A percentile compares a stretch with the other conserved stretches of the same genome.
These are phyloP conservation scores for Drosophila orosa DNA, from an alignment of 1,140 invertebrate species.

Conservation along the genomic window DNA sequence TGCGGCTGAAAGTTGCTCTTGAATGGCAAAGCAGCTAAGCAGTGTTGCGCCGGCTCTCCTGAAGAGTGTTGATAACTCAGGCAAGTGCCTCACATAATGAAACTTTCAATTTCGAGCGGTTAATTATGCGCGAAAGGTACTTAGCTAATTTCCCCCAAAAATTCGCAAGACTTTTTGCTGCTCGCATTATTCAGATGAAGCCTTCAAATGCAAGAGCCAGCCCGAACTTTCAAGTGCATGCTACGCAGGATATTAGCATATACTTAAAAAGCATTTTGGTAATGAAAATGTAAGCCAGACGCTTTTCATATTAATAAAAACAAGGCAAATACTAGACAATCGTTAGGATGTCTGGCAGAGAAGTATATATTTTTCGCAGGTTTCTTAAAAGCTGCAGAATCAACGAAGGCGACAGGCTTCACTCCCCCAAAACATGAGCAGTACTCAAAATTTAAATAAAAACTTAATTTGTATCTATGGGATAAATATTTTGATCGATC, in stretches of 20 bases:
- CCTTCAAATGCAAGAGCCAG: conserved; percentile 10
- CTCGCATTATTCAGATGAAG: conserved; percentile 24
- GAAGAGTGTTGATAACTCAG: conserved; percentile 45
- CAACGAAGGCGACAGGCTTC: no score
- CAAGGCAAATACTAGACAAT: background rate
- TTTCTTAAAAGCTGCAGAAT: no score
- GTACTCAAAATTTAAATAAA: no score
- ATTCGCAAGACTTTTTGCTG: conserved; percentile 24
- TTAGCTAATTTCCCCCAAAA: conserved; percentile 28
- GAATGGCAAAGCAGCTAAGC: conserved; percentile 45
- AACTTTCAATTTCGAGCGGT: conserved; percentile 50
- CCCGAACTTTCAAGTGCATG: background rate
- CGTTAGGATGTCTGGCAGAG: background rate
- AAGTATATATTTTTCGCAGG: no score
- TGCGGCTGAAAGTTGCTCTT: conserved; percentile 28
- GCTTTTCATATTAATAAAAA: background rate
- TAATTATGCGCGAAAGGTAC: conserved; percentile 46
- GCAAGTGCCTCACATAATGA: conserved; percentile 27
- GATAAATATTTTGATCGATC: no score
- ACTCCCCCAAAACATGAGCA: no score
- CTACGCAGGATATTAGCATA: conserved; percentile 5
- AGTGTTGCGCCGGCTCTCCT: conserved; percentile 33
- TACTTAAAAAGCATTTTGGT: background rate
- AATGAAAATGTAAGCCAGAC: background rate
- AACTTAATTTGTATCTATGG: no score